A percentile compares a stretch with the other conserved stretches of the same genome.
These are phyloP conservation scores for Cherax destructor DNA, from an alignment of 1,140 invertebrate genomes.

Conservation along the genomic window DNA sequence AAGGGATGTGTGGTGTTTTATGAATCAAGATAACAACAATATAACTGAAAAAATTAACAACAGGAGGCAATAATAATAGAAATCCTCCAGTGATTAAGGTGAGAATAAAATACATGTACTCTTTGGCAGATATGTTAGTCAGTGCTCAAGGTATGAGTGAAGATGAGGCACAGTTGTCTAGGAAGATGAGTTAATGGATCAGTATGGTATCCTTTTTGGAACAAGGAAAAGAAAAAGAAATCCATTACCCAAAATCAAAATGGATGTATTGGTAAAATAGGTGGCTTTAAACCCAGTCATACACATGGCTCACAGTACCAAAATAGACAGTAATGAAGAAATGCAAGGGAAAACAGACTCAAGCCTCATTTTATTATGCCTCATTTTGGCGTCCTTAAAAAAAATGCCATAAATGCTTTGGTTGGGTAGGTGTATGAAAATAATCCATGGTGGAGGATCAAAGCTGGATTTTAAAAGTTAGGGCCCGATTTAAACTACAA, in stretches of 20 bases:
- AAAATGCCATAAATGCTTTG: constrained; percentile 22
- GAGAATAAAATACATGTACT: not conserved
- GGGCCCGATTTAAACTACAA: constrained; percentile 14
- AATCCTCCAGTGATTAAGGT: not conserved
- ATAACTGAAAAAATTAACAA: not conserved
- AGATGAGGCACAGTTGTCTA: not conserved
- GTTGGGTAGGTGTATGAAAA: constrained; percentile 15
- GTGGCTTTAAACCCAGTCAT: not conserved
- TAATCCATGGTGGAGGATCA: not conserved
- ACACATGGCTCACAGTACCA: not conserved
- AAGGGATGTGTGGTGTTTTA: too few relatives aligned
- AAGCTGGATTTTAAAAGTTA: constrained; percentile 9
- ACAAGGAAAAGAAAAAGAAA: not conserved
- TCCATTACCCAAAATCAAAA: not conserved
- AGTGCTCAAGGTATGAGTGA: not conserved
- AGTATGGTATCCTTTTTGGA: not conserved
- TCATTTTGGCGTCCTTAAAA: constrained; percentile 1
- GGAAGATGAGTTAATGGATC: constrained; percentile 26
- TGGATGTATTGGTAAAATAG: not conserved
- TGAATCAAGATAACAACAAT: not conserved
- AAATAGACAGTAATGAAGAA: not conserved
- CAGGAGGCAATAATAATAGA: not conserved
- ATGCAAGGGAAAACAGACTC: constrained; percentile 18
- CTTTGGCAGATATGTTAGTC: not conserved
- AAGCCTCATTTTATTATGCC: not conserved